Evolutionary conservation across 2,888 invertebrate genomes (phyloP), one percentile per base, ranked within the genome.

Genomic region (Salticus scenicus): DNA sequence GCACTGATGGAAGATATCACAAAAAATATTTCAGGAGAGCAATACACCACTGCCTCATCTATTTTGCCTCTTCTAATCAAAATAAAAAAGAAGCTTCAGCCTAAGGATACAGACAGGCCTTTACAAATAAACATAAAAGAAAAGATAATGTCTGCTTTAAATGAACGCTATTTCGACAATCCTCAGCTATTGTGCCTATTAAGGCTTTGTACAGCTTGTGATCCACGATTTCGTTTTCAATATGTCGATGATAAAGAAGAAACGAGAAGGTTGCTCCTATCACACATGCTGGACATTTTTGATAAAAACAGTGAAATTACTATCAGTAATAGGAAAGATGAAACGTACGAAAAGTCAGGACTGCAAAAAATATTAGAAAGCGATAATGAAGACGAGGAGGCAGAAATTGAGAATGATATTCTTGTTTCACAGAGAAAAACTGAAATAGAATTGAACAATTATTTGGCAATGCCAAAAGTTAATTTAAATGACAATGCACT

Each of bases 1-100:
- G 24, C 8, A 66, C 24, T 66, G 8, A n/a, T 66, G 4, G 66
- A 27, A 5, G 66, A 66, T 27, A 66, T 66, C 17, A 66, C 27
- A 28, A 66, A 27, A 17, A 66, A 4, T 66, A 4, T 66, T 66
- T 66, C 66, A 4, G 66, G 66, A 66, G 66, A 66, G 28, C 12
- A 66, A 66, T 66, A 66, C 30, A 24, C 24, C 8, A 66, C 66
- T 24, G 66, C 66, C 5, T 66, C 66, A 4, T 27, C 66, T 66
- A 27, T 66, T 27, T 5, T 66, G 1, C 66, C 66, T 8, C 24
- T 66, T 4, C 24, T 28, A 10, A 27, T 10, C 4, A 66, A 66
- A 66, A 28, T 66, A 8, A n/a, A 17, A 28, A 66, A 66, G 7
- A 27, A 30, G 5, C 27, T 66, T 24, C 30, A 28, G 28, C 2